phyloP scores from a whole-genome alignment of 2,888 invertebrate genomes.

The Mystacides longicornis region DNA sequence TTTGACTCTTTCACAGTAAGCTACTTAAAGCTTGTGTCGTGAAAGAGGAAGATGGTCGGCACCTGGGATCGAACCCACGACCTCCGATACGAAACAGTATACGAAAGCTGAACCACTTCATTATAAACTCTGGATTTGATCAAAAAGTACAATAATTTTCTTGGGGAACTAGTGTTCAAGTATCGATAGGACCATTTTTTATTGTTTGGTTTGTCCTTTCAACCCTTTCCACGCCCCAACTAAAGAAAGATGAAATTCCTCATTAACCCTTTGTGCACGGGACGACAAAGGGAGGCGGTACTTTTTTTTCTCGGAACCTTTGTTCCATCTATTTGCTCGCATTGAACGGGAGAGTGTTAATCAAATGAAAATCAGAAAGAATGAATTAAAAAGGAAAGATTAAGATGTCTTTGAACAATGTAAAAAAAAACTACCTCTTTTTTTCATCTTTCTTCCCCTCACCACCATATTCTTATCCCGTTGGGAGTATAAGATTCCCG shows the following conservation, averaged over 20 bases:
- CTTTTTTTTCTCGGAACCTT: constrained; percentile 13
- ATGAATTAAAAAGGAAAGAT: constrained; percentile 21
- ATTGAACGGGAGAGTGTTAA: constrained; percentile 25
- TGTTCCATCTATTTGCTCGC: constrained; percentile 25
- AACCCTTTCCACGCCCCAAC: constrained; percentile 11
- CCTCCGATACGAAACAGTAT: too few relatives aligned
- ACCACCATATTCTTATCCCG: not conserved
- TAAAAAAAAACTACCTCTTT: constrained; percentile 14
- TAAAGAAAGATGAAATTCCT: constrained; percentile 23
- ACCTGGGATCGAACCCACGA: too few relatives aligned
- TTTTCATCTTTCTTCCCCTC: constrained; percentile 1
- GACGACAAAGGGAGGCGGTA: constrained; percentile 22
- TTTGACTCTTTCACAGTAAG: too few relatives aligned
- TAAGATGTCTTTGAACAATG: constrained; percentile 16
- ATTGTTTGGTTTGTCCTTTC: constrained; percentile 24
- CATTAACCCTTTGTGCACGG: constrained; percentile 25
- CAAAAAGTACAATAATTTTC: not conserved
- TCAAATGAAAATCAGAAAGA: constrained; percentile 25
- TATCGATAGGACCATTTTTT: constrained; percentile 12
- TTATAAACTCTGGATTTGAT: too few relatives aligned
- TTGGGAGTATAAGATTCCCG: not conserved
- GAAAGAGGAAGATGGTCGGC: too few relatives aligned
- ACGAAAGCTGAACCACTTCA: too few relatives aligned
- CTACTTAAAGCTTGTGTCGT: too few relatives aligned
- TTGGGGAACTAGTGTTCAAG: not conserved